Percentiles rank a stretch among this genome's conserved stretches.
These are phyloP conservation scores for Dipus sagitta DNA, from an alignment of 2,797 vertebrate genomes.

Conservation along the genomic window DNA sequence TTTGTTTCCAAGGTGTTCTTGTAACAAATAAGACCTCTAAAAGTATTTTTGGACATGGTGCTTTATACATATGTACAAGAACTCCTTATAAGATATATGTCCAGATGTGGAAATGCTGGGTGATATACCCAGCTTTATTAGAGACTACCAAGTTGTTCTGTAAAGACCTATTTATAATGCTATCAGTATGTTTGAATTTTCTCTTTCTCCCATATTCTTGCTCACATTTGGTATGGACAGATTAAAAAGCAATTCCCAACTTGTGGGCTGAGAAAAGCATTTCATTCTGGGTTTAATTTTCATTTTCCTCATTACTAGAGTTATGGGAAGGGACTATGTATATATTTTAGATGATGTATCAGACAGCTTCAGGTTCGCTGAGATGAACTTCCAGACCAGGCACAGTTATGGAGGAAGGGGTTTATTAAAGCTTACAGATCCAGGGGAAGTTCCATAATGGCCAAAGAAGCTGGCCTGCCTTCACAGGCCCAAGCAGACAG, in stretches of 20 bases:
- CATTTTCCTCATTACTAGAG: background rate
- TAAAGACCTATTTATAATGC: constrained; percentile 52
- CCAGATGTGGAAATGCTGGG: background rate
- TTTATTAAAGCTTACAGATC: too few relatives aligned
- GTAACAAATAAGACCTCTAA: constrained; percentile 2
- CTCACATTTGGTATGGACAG: constrained; percentile 48
- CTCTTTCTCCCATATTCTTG: constrained; percentile 41
- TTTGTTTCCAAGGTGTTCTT: constrained; percentile 36
- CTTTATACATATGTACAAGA: background rate
- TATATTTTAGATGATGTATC: constrained; percentile 12
- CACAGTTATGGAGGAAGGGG: too few relatives aligned
- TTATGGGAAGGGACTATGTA: constrained; percentile 45
- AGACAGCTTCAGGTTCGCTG: too few relatives aligned
- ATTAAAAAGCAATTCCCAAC: background rate
- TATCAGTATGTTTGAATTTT: constrained; percentile 25
- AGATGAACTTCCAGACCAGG: too few relatives aligned
- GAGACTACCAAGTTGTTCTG: background rate
- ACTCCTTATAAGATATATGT: background rate
- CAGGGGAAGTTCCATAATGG: too few relatives aligned
- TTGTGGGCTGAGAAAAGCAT: constrained; percentile 37
- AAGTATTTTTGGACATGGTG: background rate
- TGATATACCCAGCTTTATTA: constrained; percentile 30
- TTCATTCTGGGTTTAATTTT: constrained; percentile 52
- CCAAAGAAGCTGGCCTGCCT: too few relatives aligned
- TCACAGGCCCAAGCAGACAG: too few relatives aligned